Base-by-base conservation (phyloP, 2,797 vertebrate genomes). In the Argyrosomus regius region DNA sequence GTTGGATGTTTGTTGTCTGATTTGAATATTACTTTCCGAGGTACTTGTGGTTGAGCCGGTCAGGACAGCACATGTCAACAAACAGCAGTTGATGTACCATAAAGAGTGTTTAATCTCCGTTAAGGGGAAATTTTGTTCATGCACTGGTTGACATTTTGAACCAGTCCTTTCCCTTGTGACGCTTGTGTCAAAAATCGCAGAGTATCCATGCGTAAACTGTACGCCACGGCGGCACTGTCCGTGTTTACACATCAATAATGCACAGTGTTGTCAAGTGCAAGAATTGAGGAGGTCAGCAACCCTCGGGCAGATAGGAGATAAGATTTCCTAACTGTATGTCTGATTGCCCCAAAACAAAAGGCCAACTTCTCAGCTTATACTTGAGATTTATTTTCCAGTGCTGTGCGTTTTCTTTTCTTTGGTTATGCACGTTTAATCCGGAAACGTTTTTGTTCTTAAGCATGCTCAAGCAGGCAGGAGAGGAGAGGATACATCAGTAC, bases 171-270 rank as follows among this genome's bases (percentile, higher is more conserved):
- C 69, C 16, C 24, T 65, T 28, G 6, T 83, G 48, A 66, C 2
- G 2, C 22, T 0, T 11, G 70, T 35, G 35, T 8, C 35, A 66
- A 64, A 11, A 60, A 16, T 31, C 7, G n/a, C 22, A 11, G 58
- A 11, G 58, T 57, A 71, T 75, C 76, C 81, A 73, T 70, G 81
- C 50, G 22, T 77, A 57, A 70, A 41, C 4, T 0, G 46, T 59
- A 79, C 41, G 26, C 61, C 67, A 46, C 0, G 16, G 39, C 10
- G 49, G 45, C 78, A 41, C 78, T 77, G 81, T 39, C 62, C 0
- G 20, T 91, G 89, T 93, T 93, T 91, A 90, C 79, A 83, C 75
- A 86, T 87, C 77, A 93, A 72, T 89, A 83, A 90, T 87, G 76
- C 76, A 78, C 0, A 31, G 22, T 49, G 72, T 64, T 79, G 41